Conservation (phyloP, 2,888 invertebrate genomes). For the Eupithecia vulgata region DNA sequence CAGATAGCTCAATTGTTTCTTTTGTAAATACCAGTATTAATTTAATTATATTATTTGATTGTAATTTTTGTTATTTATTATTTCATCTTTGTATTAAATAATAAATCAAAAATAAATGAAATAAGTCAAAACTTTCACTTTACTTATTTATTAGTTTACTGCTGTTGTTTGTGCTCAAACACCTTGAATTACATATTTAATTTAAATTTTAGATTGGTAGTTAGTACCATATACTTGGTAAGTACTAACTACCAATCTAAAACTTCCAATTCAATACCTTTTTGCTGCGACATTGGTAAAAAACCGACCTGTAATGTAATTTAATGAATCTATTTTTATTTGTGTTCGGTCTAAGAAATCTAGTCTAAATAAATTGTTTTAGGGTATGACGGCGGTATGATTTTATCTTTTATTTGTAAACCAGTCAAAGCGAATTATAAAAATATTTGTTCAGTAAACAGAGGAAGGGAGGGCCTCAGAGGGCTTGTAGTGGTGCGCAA, state of each 20-base stretch:
- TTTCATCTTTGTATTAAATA: too few species aligned
- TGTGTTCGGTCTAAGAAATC: background rate
- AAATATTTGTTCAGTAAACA: slow-evolving; percentile 77
- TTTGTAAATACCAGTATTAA: too few species aligned
- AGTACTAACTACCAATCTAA: background rate
- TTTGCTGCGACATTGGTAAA: background rate
- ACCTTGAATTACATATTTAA: background rate
- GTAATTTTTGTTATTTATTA: too few species aligned
- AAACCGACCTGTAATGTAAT: background rate
- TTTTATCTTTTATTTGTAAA: slow-evolving; percentile 40
- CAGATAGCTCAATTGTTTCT: too few species aligned
- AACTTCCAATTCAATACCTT: background rate
- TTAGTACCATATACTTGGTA: too few species aligned
- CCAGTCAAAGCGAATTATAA: slow-evolving; percentile 67
- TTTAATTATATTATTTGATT: too few species aligned
- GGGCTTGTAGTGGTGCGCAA: slow-evolving; percentile 67
- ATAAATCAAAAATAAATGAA: too few species aligned
- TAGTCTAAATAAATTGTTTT: background rate
- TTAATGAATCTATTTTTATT: background rate
- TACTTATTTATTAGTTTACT: background rate
- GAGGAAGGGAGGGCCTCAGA: slow-evolving; percentile 48
- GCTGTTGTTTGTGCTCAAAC: background rate
- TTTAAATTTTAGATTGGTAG: too few species aligned
- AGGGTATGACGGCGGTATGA: slow-evolving; percentile 4
- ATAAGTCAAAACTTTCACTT: too few species aligned